Conservation (phyloP, 2,888 invertebrate species). For the Leucophenga maculata region DNA sequence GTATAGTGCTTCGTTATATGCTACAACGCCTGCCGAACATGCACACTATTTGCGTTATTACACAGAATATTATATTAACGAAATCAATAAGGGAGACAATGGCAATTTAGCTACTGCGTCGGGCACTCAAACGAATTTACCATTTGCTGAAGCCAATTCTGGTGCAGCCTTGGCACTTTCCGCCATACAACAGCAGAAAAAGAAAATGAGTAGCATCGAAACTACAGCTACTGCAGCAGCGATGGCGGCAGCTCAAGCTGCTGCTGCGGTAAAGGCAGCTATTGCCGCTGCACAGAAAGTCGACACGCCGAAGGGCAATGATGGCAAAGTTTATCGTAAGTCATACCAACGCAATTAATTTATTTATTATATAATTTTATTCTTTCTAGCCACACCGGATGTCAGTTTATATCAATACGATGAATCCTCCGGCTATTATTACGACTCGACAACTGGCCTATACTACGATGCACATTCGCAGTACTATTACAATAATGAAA, state of each 20-base stretch:
- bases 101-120: slow-evolving; percentile 58
- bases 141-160: slow-evolving; percentile 78
- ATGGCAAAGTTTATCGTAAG: slow-evolving; percentile 71
- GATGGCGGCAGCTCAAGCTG: slow-evolving; percentile 64
- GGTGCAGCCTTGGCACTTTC: slow-evolving; percentile 92
- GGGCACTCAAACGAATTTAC: slow-evolving; percentile 27
- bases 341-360: slow-evolving; percentile 24
- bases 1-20: slow-evolving; percentile 83
- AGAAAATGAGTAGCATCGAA: slow-evolving; percentile 68
- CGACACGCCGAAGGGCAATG: slow-evolving; percentile 66
- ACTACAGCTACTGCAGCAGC: slow-evolving; percentile 68
- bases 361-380: background rate
- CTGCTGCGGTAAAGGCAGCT: slow-evolving; percentile 69
- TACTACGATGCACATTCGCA: slow-evolving; percentile 97
- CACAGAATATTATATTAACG: slow-evolving; percentile 79
- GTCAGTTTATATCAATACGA: slow-evolving; percentile 94
- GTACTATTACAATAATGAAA: slow-evolving; percentile 95
- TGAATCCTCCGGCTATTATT: slow-evolving; percentile 95
- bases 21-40: slow-evolving; percentile 81
- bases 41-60: slow-evolving; percentile 82
- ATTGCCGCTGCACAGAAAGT: slow-evolving; percentile 52
- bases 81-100: slow-evolving; percentile 68
- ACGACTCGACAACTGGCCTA: slow-evolving; percentile 91
- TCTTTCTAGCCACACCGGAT: slow-evolving; percentile 81
- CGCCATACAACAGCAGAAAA: slow-evolving; percentile 77